Evolutionary conservation across 2,797 vertebrate genomes (phyloP).

Genomic region (Prionace glauca): DNA sequence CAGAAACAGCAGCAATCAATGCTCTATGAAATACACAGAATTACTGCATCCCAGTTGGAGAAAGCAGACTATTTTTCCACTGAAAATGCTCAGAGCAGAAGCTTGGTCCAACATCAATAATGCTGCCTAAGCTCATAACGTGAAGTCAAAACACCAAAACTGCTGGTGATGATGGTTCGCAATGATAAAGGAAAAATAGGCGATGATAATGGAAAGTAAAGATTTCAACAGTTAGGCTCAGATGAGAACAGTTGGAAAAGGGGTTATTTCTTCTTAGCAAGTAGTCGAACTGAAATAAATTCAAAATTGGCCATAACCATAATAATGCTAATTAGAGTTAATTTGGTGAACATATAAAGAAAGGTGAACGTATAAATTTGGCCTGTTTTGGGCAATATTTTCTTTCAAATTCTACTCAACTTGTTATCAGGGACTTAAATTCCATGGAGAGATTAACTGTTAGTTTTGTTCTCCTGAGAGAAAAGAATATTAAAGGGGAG

Average conservation of each 20-base stretch:
- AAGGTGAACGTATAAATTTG: neutral
- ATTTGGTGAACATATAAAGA: neutral
- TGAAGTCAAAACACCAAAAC: neutral
- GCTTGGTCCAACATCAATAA: neutral
- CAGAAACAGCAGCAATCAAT: neutral
- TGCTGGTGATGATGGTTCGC: neutral
- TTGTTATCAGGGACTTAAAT: neutral
- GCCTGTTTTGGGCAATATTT: neutral
- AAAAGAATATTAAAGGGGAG: neutral
- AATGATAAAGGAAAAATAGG: neutral
- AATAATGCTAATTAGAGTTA: neutral
- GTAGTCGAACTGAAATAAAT: neutral
- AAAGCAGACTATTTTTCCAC: neutral
- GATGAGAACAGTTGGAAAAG: neutral
- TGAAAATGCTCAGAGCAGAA: neutral
- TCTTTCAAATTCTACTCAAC: neutral
- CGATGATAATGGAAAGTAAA: neutral
- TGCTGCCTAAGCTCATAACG: neutral
- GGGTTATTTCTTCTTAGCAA: neutral
- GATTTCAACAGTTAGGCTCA: neutral
- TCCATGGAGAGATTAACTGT: neutral
- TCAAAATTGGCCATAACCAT: neutral
- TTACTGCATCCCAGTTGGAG: neutral
- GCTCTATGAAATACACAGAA: neutral
- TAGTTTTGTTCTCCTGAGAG: neutral